Conservation (phyloP, 2,113 vertebrate species). For the Asarcornis scutulata region DNA sequence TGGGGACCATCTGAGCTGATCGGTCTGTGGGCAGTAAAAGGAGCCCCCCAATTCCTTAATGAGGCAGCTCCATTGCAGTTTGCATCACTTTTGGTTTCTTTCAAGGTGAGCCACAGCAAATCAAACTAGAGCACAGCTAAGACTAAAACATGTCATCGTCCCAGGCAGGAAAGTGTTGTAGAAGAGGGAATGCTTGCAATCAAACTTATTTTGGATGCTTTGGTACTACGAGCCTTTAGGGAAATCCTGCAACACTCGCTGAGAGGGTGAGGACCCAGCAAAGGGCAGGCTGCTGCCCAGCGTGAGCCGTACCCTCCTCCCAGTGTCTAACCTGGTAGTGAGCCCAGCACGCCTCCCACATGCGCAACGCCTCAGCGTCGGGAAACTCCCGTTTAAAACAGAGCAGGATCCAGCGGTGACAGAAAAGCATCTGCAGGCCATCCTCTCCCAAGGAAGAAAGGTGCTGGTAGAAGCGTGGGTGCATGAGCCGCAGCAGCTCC, state of each 20-base stretch:
- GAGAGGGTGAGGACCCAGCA: fast-evolving
- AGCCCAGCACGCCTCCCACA: constrained; percentile 99
- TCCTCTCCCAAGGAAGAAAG: constrained; percentile 90
- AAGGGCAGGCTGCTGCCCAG: not conserved
- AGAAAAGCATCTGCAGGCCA: constrained; percentile 96
- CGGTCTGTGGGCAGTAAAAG: not conserved
- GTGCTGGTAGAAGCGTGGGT: constrained; percentile 91
- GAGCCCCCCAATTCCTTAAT: not conserved
- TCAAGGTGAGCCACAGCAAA: not conserved
- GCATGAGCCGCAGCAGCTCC: constrained; percentile 91
- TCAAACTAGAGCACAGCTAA: not conserved
- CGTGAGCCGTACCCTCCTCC: fast-evolving
- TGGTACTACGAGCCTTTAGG: not conserved
- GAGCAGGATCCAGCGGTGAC: constrained; percentile 98
- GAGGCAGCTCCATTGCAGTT: not conserved
- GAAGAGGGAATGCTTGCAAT: not conserved
- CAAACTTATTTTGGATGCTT: not conserved
- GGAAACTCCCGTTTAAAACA: constrained; percentile 98
- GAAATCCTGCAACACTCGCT: fast-evolving
- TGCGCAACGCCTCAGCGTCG: constrained; percentile 90
- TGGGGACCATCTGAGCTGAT: not conserved
- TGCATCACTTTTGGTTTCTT: not conserved
- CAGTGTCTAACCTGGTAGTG: constrained; percentile 89
- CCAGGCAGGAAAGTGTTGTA: not conserved
- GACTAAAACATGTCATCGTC: not conserved